Conservation (phyloP, 1,140 invertebrate species). For the Diabrotica virgifera region DNA sequence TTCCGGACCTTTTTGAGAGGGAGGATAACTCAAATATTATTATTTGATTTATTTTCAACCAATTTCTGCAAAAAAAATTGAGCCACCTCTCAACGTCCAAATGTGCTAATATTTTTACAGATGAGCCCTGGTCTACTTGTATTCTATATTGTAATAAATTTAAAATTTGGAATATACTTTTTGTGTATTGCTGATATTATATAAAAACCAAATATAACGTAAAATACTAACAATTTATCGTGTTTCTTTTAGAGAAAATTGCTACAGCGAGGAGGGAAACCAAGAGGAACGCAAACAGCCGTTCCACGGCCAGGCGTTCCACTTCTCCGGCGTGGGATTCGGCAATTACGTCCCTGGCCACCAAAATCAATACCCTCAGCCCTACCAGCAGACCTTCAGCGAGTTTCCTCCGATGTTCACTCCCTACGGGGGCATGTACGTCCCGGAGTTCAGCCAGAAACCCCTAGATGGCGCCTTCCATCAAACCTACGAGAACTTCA, state of each 20-base stretch:
- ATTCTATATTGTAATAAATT: too few species aligned
- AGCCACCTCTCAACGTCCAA: too few species aligned
- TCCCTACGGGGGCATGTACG: slow-evolving; percentile 54
- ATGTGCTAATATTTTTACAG: too few species aligned
- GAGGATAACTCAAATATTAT: too few species aligned
- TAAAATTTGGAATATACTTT: too few species aligned
- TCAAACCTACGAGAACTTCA: slow-evolving; percentile 44
- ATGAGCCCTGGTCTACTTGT: too few species aligned
- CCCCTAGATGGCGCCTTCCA: slow-evolving; percentile 25
- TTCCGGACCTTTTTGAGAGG: too few species aligned
- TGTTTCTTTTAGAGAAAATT: slow-evolving; percentile 54
- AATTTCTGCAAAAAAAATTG: too few species aligned
- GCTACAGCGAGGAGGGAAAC: slow-evolving; percentile 57
- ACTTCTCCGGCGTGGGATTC: slow-evolving; percentile 38
- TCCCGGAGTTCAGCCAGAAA: slow-evolving; percentile 50
- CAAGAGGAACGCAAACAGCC: slow-evolving; percentile 33
- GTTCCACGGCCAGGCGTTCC: slow-evolving; percentile 33
- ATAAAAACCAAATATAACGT: too few species aligned
- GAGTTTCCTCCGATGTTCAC: slow-evolving; percentile 58
- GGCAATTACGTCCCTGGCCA: slow-evolving; percentile 27
- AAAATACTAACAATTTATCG: neutral
- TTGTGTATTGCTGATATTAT: too few species aligned
- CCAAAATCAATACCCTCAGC: slow-evolving; percentile 51
- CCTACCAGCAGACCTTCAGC: slow-evolving; percentile 51
- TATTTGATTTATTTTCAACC: too few species aligned